A percentile compares a stretch with the other conserved stretches of the same genome.
Conservation (phyloP, 2,888 invertebrate genomes). For the Exephanes ischioxanthus region DNA sequence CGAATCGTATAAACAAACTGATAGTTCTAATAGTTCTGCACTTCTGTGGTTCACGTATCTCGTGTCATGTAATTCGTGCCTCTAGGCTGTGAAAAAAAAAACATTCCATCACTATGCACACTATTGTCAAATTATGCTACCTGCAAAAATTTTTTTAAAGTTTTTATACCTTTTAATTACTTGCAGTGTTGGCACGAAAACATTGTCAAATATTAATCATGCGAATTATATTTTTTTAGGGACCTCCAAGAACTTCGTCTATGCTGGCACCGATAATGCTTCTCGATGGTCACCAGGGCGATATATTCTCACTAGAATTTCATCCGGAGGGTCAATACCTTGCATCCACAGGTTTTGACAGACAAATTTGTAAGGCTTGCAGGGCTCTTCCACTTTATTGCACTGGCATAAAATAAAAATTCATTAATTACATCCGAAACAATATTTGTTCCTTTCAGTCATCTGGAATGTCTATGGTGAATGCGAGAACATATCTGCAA, state of each 20-base stretch:
- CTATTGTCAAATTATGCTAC: too few species aligned
- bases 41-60: background rate
- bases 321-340: constrained; percentile 98
- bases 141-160: too few species aligned
- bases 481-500: constrained; percentile 97
- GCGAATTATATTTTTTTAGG: constrained; percentile 81
- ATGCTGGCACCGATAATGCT: constrained; percentile 97
- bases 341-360: constrained; percentile 97
- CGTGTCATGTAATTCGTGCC: too few species aligned
- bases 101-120: too few species aligned
- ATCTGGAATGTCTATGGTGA: constrained; percentile 99
- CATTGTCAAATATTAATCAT: background rate
- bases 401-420: background rate
- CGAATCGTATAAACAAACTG: background rate
- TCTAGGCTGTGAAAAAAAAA: constrained; percentile 15
- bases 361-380: constrained; percentile 93
- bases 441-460: constrained; percentile 85
- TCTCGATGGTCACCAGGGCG: constrained; percentile 98
- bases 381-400: background rate
- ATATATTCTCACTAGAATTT: constrained; percentile 96
- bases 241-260: constrained; percentile 93
- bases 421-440: background rate
- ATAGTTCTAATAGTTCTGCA: background rate
- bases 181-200: too few species aligned
- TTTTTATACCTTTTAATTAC: background rate